Conservation (phyloP, 2,888 invertebrate genomes). For the Calameuta pallipes region DNA sequence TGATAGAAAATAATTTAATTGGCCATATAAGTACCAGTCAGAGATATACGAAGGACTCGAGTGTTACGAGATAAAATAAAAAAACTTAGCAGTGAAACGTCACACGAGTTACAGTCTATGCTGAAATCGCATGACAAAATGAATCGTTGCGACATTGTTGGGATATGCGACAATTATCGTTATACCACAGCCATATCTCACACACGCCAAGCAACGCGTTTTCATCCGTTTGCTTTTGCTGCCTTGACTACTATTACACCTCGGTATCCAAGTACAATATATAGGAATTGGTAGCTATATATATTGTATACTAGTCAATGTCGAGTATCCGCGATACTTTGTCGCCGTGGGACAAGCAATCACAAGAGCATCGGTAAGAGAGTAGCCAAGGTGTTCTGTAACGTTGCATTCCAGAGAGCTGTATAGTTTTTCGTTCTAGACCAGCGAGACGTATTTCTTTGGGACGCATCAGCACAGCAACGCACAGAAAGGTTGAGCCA, state of each 20-base stretch:
- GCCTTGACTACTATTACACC: not conserved
- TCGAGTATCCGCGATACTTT: not conserved
- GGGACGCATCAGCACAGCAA: slow-evolving; percentile 39
- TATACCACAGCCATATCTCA: slow-evolving; percentile 57
- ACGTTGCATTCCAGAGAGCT: slow-evolving; percentile 60
- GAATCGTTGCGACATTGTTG: slow-evolving; percentile 52
- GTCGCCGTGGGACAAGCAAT: not conserved
- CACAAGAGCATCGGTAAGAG: not conserved
- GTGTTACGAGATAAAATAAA: not conserved
- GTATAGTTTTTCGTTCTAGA: slow-evolving; percentile 58
- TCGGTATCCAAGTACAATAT: no score
- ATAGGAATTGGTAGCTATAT: not conserved
- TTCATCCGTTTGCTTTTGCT: slow-evolving; percentile 18
- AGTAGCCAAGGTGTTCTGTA: slow-evolving; percentile 52
- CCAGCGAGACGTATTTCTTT: slow-evolving; percentile 60
- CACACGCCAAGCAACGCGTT: slow-evolving; percentile 40
- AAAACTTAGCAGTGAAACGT: slow-evolving; percentile 43
- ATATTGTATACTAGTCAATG: not conserved
- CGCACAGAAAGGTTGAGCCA: not conserved
- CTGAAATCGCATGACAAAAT: slow-evolving; percentile 40
- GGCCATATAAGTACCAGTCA: not conserved
- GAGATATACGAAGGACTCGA: not conserved
- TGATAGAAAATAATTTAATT: not conserved
- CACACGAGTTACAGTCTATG: slow-evolving; percentile 32
- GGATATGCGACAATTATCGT: slow-evolving; percentile 61